Evolutionary conservation across 37 sponge, comb jelly and placozoan species (phyloP), one percentile per base, ranked within the genome.

Genomic region (Dysidea cf. avara): DNA sequence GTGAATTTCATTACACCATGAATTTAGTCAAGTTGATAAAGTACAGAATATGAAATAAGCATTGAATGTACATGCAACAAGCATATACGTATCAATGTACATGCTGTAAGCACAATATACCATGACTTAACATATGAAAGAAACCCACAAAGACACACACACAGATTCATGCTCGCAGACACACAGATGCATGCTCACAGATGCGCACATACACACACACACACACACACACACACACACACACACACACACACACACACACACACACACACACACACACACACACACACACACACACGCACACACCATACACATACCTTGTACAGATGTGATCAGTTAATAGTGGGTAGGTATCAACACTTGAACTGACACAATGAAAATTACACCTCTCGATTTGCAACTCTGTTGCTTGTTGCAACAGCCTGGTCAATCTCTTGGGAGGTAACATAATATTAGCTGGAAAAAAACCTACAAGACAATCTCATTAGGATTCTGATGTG

Each of bases 391-490:
- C 80, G 14, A 84, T 85, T 64, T 98, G 99, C 55, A 77, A 49
- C 38, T 86, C 71, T 1, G 89, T 39, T 4, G 99, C 92, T 59
- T 98, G 99, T 11, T 47, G 76, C 53, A 98, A 61, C 25, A 98
- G 61, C 62, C 65, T 61, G 24, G 72, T 66, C 67, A 98, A 64
- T 28, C 99, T 66, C 43, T 64, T 78, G 13, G 96, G 90, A 29
- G 99, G 99, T 1, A 98, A 75, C 93, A 98, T 92, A n/a, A 92
- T 81, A 0, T 83, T 66, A n/a, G 93, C 78, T 24, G 99, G 99
- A 25, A 97, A 88, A 58, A 83, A 97, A 4, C 56, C 89, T 85
- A 62, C 60, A 64, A 48, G 54, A 49, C 21, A 4, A 11, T 43
- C 46, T 43, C 18, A 18, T 68, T 66, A 78, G 2, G 43, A 24